Base-by-base conservation (phyloP, 2,113 vertebrate genomes). In the Pseudois nayaur region DNA sequence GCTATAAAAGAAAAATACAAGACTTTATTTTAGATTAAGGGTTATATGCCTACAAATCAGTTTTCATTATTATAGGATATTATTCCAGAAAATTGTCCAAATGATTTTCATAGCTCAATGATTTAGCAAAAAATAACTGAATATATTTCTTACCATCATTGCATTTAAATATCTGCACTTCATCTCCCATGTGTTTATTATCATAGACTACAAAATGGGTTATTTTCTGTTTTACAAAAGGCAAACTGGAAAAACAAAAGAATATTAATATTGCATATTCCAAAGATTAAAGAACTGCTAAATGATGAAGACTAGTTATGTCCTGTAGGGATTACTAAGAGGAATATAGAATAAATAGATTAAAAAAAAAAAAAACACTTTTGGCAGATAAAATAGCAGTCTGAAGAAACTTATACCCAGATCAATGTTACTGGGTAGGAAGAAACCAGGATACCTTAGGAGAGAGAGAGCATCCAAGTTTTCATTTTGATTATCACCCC, bases 41-140 rank as follows among this genome's bases (percentile, higher is more conserved):
- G 27, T 17, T 76, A 8, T 25, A n/a, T 85, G 5, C 23, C 31
- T 33, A 25, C 8, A 52, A 83, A 86, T 36, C 5, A 52, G 59
- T 40, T 21, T 81, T 62, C 45, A 12, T 31, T 81, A 1, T 57
- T 10, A 6, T 31, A 45, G 6, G 12, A 54, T 71, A 52, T 87
- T 62, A 85, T 59, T 93, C 85, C 43, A 55, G 29, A 45, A 9
- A 89, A 89, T 48, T 84, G 52, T 50, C 31, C 43, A 74, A 74
- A 5, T 15, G 23, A 79, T 57, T 12, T 25, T 79, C 59, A 43
- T 3, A 79, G 57, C 8, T 84, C 21, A 67, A 0, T 43, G 1
- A 86, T 89, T 89, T 67, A 84, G 57, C 3, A 64, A 93, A 93
- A 91, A 93, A 54, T 31, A 81, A 81, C 17, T 67, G 31, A 87